Base-by-base conservation (phyloP, 1,140 invertebrate genomes). In the Oreohelix idahoensis region DNA sequence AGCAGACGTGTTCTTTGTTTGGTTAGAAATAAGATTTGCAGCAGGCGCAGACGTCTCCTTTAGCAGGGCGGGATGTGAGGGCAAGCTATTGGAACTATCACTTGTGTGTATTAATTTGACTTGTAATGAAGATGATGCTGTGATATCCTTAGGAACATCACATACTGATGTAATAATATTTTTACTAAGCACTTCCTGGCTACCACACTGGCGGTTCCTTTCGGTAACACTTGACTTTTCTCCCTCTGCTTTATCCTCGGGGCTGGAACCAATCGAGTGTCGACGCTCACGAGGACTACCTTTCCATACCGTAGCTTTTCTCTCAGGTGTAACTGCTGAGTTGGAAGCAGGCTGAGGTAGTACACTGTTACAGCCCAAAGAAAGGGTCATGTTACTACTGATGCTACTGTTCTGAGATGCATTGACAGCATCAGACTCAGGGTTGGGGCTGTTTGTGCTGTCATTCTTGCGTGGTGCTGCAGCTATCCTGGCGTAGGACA, bases 201-300 rank as follows among this genome's bases (percentile, higher is more conserved):
- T 87, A 23, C 86, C 86, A 79, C 83, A 86, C 39, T 86, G 86
- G 11, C 85, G 80, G 36, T 70, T 76, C 32, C 73, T 36, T 29
- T 84, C 66, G 11, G 66, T 45, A 36, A 53, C 74, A 58, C 51
- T 84, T 15, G 75, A n/a, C 23, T 49, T 77, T 17, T 75, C 80
- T 15, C 29, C 82, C 17, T 82, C 84, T 77, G 84, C 82, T 49
- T 85, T 83, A 29, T 86, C 87, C 39, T 91, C 89, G 51, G 90
- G 90, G 84, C 88, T 88, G 69, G 90, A 91, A 63, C 90, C 90
- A 35, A 91, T 89, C 29, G 90, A 91, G 85, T 91, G 90, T 51
- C 90, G 84, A 36, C 90, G 86, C 78, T 90, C 90, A 32, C 86
- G 88, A 0, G 83, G 84, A 51, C 86, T 88, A 42, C 90, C 90